phyloP scores from a whole-genome alignment of 2,888 invertebrate species.

The Neoscelio sp. region DNA sequence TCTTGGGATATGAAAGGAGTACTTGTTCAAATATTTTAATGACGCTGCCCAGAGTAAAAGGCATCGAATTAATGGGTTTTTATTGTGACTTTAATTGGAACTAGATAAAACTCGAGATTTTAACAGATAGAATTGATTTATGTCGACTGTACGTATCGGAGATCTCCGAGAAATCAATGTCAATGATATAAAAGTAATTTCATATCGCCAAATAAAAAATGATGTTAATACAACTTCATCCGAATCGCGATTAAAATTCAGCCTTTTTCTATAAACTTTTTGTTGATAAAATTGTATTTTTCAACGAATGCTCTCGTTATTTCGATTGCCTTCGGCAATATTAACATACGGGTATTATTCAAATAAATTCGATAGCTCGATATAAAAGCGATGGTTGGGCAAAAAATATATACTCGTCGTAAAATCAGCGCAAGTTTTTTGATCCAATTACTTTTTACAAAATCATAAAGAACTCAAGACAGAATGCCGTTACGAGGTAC shows the following conservation, averaged over 20 bases:
- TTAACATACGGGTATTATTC: background rate
- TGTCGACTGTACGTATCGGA: background rate
- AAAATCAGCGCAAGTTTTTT: constrained; percentile 27
- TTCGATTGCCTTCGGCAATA: too few relatives aligned
- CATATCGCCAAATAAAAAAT: too few relatives aligned
- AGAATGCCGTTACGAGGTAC: constrained; percentile 40
- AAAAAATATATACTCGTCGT: constrained; percentile 12
- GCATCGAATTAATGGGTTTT: constrained; percentile 10
- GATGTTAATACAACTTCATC: too few relatives aligned
- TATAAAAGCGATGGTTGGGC: background rate
- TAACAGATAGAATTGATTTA: constrained; percentile 17
- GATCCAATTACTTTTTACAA: constrained; percentile 41
- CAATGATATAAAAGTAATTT: too few relatives aligned
- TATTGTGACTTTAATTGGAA: constrained; percentile 36
- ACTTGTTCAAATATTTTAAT: constrained; percentile 33
- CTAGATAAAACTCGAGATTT: constrained; percentile 25
- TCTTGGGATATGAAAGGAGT: constrained; percentile 15
- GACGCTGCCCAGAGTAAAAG: constrained; percentile 21
- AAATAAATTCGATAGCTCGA: constrained; percentile 7
- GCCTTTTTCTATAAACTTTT: too few relatives aligned
- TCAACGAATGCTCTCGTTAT: too few relatives aligned
- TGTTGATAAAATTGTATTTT: too few relatives aligned
- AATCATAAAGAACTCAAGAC: constrained; percentile 36
- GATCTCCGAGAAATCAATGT: too few relatives aligned
- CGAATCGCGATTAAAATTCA: too few relatives aligned